Evolutionary conservation across 2,888 invertebrate species (phyloP), one percentile per base, ranked within the genome.

Genomic region (Tyria jacobaeae): DNA sequence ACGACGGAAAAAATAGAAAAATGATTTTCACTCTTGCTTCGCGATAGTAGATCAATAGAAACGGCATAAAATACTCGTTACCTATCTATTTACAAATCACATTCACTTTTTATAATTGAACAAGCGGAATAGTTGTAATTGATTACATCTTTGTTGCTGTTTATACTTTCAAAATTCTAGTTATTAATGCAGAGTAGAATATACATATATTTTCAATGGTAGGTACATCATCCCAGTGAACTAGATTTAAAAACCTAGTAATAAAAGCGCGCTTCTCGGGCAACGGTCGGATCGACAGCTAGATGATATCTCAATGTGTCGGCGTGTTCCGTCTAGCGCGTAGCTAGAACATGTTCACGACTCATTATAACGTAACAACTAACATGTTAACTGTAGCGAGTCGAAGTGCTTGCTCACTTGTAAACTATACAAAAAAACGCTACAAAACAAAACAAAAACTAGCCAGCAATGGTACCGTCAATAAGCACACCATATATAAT

Each of bases 351-450:
- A 78, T 70, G 76, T 63, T 68, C 75, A 68, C 68, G 70, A 78
- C 64, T 80, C 82, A 83, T 83, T 83, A 80, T 78, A 84, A 82
- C 84, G 79, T 82, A 83, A 84, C n/a, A n/a, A n/a, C n/a, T n/a
- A n/a, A n/a, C 76, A 67, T 63, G 58, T 71, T 90, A 89, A 89
- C 89, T 88, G 90, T 89, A 86, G 78, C 70, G 52, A 84, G 87
- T 89, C 83, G 78, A 89, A 88, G 84, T 87, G 76, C 73, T 62
- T 65, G 70, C 62, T 68, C 68, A 56, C 53, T 60, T 62, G 62
- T 50, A 65, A 49, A 66, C 59, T 41, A 70, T 62, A 64, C 66
- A 71, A 57, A 69, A 57, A 52, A 51, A 57, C 62, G 57, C 56
- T 54, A 56, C 55, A 50, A 52, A 50, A 37, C 10, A 37, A 70